These are phyloP conservation scores for Bombus superbus DNA, from an alignment of 1,140 invertebrate genomes.

Conservation along the genomic window DNA sequence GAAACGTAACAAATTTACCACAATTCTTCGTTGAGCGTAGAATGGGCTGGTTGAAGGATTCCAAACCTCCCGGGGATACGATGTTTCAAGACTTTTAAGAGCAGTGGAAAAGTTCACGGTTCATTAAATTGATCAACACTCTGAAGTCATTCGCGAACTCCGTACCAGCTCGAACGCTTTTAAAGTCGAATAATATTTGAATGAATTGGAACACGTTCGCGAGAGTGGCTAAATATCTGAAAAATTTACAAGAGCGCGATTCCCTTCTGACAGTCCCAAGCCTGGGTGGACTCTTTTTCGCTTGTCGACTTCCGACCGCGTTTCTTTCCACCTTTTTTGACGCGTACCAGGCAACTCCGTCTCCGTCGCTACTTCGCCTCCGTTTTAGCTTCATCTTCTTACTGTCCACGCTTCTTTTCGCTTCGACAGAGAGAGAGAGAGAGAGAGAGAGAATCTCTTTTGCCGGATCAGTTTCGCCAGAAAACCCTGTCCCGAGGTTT, in stretches of 20 bases:
- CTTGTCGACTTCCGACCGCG: neutral
- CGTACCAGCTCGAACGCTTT: neutral
- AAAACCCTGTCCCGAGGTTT: slow-evolving; percentile 39
- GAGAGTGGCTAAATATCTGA: neutral
- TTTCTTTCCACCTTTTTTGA: neutral
- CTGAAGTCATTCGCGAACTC: neutral
- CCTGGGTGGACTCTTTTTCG: neutral
- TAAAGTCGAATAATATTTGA: slow-evolving; percentile 6
- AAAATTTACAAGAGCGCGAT: neutral
- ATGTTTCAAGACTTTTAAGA: neutral
- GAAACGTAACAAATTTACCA: neutral
- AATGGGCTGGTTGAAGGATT: neutral
- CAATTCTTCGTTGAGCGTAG: neutral
- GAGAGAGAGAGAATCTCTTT: slow-evolving; percentile 12
- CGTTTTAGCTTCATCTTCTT: slow-evolving; percentile 49
- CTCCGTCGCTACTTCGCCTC: slow-evolving; percentile 11
- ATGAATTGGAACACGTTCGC: neutral
- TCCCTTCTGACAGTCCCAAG: too few species aligned
- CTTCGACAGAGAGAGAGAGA: neutral
- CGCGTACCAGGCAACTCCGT: neutral
- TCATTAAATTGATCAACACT: neutral
- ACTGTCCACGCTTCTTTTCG: slow-evolving; percentile 17
- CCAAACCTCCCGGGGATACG: neutral
- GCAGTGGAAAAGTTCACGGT: neutral
- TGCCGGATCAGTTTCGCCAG: neutral